phyloP scores from a whole-genome alignment of 2,797 vertebrate species.

The Macroramphosus scolopax region DNA sequence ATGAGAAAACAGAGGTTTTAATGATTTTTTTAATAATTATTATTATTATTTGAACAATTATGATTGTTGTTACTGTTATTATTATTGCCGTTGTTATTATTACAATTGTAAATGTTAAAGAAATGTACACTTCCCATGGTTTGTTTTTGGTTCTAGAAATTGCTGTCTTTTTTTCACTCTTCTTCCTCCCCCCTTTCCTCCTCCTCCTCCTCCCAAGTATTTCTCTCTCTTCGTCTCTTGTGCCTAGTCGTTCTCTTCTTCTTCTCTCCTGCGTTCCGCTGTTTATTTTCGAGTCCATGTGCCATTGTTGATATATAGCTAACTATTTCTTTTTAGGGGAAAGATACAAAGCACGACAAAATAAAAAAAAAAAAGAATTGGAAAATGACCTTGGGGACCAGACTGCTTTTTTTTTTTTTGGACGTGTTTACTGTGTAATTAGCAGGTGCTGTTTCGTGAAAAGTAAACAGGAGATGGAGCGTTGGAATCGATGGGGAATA shows the following conservation, averaged over 20 bases:
- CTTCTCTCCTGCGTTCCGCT: conserved; percentile 71
- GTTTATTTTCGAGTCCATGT: conserved; percentile 79
- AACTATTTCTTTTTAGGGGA: conserved; percentile 87
- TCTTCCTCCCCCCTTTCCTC: conserved; percentile 53
- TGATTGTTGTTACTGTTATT: conserved; percentile 83
- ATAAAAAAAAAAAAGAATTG: conserved; percentile 72
- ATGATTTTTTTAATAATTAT: conserved; percentile 76
- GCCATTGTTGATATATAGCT: conserved; percentile 86
- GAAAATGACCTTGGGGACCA: conserved; percentile 52
- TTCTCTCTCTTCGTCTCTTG: conserved; percentile 67
- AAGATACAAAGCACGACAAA: conserved; percentile 86
- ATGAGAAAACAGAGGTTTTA: conserved; percentile 79
- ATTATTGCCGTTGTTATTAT: conserved; percentile 79
- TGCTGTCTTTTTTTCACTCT: conserved; percentile 67
- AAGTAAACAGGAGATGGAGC: conserved; percentile 41
- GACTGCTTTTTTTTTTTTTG: conserved; percentile 27
- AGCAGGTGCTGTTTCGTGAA: conserved; percentile 34
- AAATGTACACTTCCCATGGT: conserved; percentile 79
- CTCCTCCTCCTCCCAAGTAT: conserved; percentile 57
- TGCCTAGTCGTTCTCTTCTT: conserved; percentile 73
- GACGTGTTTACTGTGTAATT: conserved; percentile 44
- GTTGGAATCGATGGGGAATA: conserved; percentile 58
- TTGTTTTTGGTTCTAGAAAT: conserved; percentile 74
- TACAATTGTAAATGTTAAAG: conserved; percentile 84
- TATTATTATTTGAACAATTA: conserved; percentile 80